Percentiles rank a stretch among this genome's conserved stretches.
These are phyloP conservation scores for Rhagoletis pomonella DNA, from an alignment of 1,140 invertebrate species.

Conservation along the genomic window DNA sequence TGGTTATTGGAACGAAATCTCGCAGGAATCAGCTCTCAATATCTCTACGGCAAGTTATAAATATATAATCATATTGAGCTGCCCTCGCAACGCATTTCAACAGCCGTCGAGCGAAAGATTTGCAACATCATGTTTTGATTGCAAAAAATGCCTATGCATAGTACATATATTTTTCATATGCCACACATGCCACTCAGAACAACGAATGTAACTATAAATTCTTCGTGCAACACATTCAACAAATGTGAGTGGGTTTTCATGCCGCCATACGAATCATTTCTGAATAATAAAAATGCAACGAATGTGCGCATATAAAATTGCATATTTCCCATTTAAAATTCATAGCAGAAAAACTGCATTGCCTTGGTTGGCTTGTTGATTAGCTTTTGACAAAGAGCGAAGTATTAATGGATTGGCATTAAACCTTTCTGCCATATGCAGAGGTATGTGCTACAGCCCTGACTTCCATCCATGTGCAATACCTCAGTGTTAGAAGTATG, in stretches of 20 bases:
- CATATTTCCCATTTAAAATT: constrained; percentile 27
- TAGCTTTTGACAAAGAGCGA: constrained; percentile 14
- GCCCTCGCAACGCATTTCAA: neutral
- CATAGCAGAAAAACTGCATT: neutral
- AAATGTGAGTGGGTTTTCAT: constrained; percentile 17
- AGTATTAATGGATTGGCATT: neutral
- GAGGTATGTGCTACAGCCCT: neutral
- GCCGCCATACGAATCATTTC: neutral
- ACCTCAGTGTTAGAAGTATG: too few relatives aligned
- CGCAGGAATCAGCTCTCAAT: too few relatives aligned
- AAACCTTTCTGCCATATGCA: neutral
- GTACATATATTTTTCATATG: neutral
- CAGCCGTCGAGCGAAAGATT: too few relatives aligned
- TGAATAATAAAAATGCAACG: neutral
- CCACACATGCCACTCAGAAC: neutral
- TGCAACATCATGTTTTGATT: constrained; percentile 26
- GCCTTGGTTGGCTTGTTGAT: constrained; percentile 1
- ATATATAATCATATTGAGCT: neutral
- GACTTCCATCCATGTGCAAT: neutral
- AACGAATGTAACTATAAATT: constrained; percentile 36
- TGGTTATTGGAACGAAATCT: too few relatives aligned
- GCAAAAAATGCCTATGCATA: neutral
- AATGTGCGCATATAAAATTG: neutral
- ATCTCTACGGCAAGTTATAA: too few relatives aligned
- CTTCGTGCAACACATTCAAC: constrained; percentile 2